Evolutionary conservation across 2,113 vertebrate species (phyloP), one percentile per base, ranked within the genome.

Genomic region (Callionymus lyra): DNA sequence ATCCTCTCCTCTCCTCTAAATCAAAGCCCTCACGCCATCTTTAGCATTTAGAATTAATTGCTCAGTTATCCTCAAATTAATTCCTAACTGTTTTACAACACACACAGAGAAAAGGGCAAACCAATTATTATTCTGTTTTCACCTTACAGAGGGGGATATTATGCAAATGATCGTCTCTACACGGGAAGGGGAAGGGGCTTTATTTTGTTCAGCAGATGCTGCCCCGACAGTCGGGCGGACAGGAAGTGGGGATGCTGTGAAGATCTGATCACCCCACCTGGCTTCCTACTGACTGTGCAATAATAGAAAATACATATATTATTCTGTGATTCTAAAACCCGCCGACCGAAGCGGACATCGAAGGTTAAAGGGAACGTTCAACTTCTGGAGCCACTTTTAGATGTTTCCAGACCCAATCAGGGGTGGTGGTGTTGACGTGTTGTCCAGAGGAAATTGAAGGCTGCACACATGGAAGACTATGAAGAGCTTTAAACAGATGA

Each of bases 1-100:
- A 70, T 71, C 71, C 65, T 80, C 63, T 68, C 61, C 63, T 64
- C 65, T 66, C 58, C 68, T 75, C 62, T 60, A 63, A 69, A 65
- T 76, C 63, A 52, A 64, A 70, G 68, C 75, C 63, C 69, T 71
- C 74, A 60, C 70, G 61, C 67, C 77, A 73, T 81, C 79, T 81
- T 83, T 84, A 84, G 82, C 85, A 84, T 87, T 86, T 85, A 76
- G 78, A 85, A 87, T 85, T 86, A 86, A 87, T 86, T 85, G 84
- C 81, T 74, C 83, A 81, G 85, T 87, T 86, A 86, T 86, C 81
- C 77, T 83, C 80, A 86, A 85, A 87, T 87, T 86, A 86, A 87
- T 87, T 86, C 82, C 84, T 86, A 87, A 87, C 82, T 85, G 83
- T 85, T 86, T 87, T 86, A 86, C 84, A 86, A 86, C 83, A 85